Evolutionary conservation across 2,888 invertebrate species (phyloP).

Genomic region (Tetanocera ferruginea): DNA sequence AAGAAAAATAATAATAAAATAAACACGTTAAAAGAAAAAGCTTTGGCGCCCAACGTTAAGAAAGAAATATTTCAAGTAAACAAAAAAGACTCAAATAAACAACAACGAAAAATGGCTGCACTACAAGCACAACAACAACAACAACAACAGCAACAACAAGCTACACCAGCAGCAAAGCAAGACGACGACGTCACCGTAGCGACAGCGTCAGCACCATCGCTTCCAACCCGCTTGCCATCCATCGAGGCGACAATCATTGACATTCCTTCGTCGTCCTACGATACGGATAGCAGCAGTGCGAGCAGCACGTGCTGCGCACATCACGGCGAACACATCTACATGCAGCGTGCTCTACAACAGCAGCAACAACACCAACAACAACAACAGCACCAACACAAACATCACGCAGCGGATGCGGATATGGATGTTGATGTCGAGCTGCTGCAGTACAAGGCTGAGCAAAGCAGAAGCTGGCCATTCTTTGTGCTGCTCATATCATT

Average conservation of each 20-base stretch:
- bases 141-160: neutral
- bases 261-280: constrained; percentile 63
- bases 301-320: constrained; percentile 66
- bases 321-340: constrained; percentile 63
- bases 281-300: constrained; percentile 64
- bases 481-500: constrained; percentile 64
- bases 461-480: constrained; percentile 63
- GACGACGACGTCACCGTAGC: neutral
- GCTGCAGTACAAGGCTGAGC: constrained; percentile 58
- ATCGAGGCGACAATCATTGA: constrained; percentile 62
- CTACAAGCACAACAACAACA: constrained; percentile 23
- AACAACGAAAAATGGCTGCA: constrained; percentile 8
- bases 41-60: neutral
- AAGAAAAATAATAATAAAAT: neutral
- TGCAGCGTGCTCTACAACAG: constrained; percentile 54
- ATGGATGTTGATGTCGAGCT: constrained; percentile 49
- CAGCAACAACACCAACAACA: constrained; percentile 37
- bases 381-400: constrained; percentile 34
- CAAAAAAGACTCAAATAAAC: neutral
- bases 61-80: neutral
- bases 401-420: constrained; percentile 29
- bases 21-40: too few relatives aligned
- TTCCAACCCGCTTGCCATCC: constrained; percentile 36
- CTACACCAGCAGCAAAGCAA: neutral
- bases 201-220: neutral